phyloP scores from a whole-genome alignment of 2,113 vertebrate species.

The Zapus hudsonius region DNA sequence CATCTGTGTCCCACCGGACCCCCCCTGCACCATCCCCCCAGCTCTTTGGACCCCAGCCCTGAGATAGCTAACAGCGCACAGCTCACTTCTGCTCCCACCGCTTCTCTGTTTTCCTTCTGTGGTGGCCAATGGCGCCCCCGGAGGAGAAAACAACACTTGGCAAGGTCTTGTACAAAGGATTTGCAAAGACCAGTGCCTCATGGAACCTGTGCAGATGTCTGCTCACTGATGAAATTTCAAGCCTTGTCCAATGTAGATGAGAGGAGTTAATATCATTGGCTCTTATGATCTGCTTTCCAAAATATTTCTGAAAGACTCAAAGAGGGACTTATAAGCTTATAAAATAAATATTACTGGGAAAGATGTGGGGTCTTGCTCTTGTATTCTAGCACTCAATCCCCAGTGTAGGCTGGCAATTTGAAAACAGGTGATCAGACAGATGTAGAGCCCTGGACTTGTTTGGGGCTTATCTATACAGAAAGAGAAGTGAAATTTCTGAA shows the following conservation, averaged over 20 bases:
- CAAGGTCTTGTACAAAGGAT: background rate
- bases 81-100: too few species aligned
- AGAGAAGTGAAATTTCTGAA: conserved; percentile 33
- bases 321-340: background rate
- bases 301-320: background rate
- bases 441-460: background rate
- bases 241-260: background rate
- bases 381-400: background rate
- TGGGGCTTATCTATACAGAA: background rate
- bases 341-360: background rate
- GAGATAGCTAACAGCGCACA: too few species aligned
- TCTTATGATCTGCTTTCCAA: background rate
- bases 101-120: too few species aligned
- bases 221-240: background rate
- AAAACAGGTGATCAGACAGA: background rate
- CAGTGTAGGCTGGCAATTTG: background rate
- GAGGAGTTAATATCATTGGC: background rate
- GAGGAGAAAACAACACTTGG: too few species aligned
- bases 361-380: background rate
- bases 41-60: too few species aligned
- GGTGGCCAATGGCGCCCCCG: too few species aligned
- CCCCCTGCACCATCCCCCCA: too few species aligned
- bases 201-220: background rate
- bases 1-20: too few species aligned
- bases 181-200: background rate